Percentiles rank a stretch among this genome's conserved stretches.
Evolutionary conservation across 2,797 vertebrate genomes (phyloP).

Genomic region (Petrocephalus schoutedeni): DNA sequence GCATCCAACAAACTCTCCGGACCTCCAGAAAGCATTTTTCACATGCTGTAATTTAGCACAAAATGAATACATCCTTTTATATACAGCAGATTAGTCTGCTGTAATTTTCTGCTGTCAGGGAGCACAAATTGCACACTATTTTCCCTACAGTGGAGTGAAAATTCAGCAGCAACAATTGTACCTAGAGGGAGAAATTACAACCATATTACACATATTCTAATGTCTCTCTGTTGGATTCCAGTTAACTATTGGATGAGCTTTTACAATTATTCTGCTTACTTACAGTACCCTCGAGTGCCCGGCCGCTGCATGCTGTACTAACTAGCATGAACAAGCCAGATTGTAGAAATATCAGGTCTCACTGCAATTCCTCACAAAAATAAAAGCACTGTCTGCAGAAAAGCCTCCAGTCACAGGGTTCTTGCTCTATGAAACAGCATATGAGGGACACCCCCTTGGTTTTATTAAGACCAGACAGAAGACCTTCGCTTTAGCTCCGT

Average conservation of each 20-base stretch:
- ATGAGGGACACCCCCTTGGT: neutral
- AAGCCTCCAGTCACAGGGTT: neutral
- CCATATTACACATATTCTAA: constrained; percentile 5
- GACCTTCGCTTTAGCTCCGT: neutral
- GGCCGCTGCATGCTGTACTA: neutral
- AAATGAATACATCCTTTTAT: constrained; percentile 7
- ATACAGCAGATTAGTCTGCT: neutral
- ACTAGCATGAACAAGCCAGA: neutral
- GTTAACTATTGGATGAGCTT: neutral
- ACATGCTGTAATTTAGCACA: neutral
- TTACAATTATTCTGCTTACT: neutral
- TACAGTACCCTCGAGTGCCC: neutral
- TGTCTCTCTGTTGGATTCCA: neutral
- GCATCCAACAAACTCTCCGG: neutral
- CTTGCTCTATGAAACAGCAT: neutral
- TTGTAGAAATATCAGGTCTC: neutral
- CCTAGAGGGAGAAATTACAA: neutral
- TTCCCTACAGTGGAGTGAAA: neutral
- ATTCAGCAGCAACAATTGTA: neutral
- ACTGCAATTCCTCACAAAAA: neutral
- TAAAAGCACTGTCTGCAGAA: neutral
- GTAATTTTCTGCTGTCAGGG: neutral
- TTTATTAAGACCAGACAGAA: neutral
- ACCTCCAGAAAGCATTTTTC: neutral
- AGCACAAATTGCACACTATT: neutral